These are phyloP conservation scores for Megaleporinus macrocephalus DNA, from an alignment of 2,113 vertebrate species.

Conservation along the genomic window DNA sequence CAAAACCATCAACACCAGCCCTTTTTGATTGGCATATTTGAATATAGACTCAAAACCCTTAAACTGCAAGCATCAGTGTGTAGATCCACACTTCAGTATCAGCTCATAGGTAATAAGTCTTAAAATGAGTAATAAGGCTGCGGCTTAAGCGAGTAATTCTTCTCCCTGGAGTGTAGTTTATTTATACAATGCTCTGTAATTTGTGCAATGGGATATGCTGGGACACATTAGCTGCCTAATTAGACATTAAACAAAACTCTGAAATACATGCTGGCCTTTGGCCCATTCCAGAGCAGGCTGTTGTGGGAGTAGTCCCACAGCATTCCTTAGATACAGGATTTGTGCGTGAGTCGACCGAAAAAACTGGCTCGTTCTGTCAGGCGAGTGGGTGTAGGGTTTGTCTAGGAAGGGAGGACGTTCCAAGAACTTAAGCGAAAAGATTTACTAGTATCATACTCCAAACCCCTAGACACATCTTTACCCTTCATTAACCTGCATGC, in stretches of 20 bases:
- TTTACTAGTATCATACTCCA: constrained; percentile 8
- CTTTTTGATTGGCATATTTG: neutral
- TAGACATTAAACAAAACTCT: constrained; percentile 43
- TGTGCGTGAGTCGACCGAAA: constrained; percentile 28
- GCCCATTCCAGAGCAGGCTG: constrained; percentile 18
- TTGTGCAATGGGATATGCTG: neutral
- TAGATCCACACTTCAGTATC: neutral
- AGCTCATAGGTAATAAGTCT: no score
- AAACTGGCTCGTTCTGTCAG: constrained; percentile 41
- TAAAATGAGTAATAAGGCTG: neutral
- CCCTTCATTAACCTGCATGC: neutral
- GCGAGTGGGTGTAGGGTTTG: constrained; percentile 49
- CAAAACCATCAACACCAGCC: neutral
- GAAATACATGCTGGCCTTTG: constrained; percentile 35
- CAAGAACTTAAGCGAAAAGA: constrained; percentile 12
- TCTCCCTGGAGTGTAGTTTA: neutral
- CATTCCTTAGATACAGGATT: constrained; percentile 60
- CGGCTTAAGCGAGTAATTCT: neutral
- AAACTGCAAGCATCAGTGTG: neutral
- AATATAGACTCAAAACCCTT: neutral
- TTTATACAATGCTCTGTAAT: neutral
- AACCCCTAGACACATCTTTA: neutral
- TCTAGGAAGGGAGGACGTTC: constrained; percentile 32
- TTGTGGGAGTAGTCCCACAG: constrained; percentile 52
- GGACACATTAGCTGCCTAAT: constrained; percentile 23